Evolutionary conservation across 2,888 invertebrate genomes (phyloP).

Genomic region (Dryobotodes eremita): DNA sequence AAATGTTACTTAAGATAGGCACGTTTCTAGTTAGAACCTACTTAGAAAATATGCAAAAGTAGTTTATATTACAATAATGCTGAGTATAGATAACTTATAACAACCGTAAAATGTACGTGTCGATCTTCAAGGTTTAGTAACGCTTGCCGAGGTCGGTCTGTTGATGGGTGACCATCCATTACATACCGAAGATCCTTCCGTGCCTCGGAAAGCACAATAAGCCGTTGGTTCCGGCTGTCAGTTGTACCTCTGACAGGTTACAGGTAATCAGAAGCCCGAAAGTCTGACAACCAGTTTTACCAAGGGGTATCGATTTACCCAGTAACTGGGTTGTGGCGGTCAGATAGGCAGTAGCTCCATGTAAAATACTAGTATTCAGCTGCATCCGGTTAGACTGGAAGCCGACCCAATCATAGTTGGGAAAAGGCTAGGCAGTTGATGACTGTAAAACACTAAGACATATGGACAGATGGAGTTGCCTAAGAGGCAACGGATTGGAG

Average conservation of each 20-base stretch:
- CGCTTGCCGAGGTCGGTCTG: too few relatives aligned
- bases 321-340: too few relatives aligned
- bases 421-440: too few relatives aligned
- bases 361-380: neutral
- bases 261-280: neutral
- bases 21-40: neutral
- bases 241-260: neutral
- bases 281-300: neutral
- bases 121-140: neutral
- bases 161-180: neutral
- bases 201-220: neutral
- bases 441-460: too few relatives aligned
- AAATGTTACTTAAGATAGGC: neutral
- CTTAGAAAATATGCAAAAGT: neutral
- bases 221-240: neutral
- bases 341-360: too few relatives aligned
- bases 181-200: neutral
- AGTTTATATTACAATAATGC: neutral
- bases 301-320: neutral
- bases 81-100: neutral
- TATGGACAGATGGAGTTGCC: neutral
- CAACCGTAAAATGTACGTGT: neutral
- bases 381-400: neutral
- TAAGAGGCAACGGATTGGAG: too few relatives aligned
- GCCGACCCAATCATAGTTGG: neutral